Percentiles rank a stretch among this genome's conserved stretches.
phyloP scores from a whole-genome alignment of 2,888 invertebrate species.

The Mesoligia furuncula region DNA sequence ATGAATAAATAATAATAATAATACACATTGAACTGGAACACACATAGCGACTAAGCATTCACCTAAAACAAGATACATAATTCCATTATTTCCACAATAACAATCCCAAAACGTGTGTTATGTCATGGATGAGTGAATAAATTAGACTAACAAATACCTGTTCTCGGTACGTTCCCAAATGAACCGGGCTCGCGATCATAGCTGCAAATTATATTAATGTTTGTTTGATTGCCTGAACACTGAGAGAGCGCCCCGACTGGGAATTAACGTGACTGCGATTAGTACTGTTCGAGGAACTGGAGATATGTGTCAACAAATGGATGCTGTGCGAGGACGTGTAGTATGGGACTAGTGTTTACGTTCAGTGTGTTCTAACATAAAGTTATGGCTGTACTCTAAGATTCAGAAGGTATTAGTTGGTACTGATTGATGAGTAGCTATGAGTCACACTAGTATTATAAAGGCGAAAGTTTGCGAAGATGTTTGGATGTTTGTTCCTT shows the following conservation, averaged over 20 bases:
- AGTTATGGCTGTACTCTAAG: not conserved
- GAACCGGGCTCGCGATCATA: conserved; percentile 62
- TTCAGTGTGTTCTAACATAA: not conserved
- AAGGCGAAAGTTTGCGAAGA: too few species aligned
- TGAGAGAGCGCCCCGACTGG: conserved; percentile 39
- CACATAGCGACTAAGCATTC: not conserved
- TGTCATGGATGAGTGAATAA: conserved; percentile 51
- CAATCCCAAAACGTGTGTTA: conserved; percentile 38
- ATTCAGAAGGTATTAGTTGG: not conserved
- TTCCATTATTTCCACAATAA: conserved; percentile 26
- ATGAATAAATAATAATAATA: too few species aligned
- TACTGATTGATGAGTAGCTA: not conserved
- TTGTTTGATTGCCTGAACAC: conserved; percentile 61
- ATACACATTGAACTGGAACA: not conserved
- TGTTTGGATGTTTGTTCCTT: too few species aligned
- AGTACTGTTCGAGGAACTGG: conserved; percentile 20
- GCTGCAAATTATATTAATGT: conserved; percentile 69
- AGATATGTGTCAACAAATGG: conserved; percentile 36
- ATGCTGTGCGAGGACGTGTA: not conserved
- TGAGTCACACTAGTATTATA: too few species aligned
- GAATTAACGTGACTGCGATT: conserved; percentile 38
- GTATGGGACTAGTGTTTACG: not conserved
- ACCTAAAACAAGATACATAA: conserved; percentile 22
- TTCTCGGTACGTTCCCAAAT: conserved; percentile 45
- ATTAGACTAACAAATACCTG: conserved; percentile 57